Base-by-base conservation (phyloP, 1,140 invertebrate species). In the Camponotus vicinus region DNA sequence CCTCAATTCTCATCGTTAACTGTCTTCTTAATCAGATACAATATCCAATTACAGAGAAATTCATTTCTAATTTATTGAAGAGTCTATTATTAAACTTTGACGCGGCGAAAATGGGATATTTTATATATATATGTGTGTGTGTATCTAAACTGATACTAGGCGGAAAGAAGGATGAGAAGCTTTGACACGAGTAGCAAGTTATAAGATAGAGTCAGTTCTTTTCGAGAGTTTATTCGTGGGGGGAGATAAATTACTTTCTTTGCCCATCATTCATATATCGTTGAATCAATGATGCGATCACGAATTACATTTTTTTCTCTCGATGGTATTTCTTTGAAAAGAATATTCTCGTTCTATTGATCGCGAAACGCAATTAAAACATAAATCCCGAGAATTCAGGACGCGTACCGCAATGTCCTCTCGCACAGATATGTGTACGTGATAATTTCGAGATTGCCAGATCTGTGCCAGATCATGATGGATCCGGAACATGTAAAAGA, bases 171-270 rank as follows among this genome's bases (percentile, higher is more conserved):
- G 40, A 63, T 63, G 27, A 77, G n/a, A 32, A 32, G 21, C 73
- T 61, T 42, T n/a, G 27, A 77, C 32, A 76, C 21, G 13, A 77
- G 59, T 45, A 32, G 15, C 57, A 32, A 63, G 57, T 77, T 34
- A 63, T 52, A 52, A 66, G 18, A 9, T 37, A 21, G 40, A 9
- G 21, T 63, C 21, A 77, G 15, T 27, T 63, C 8, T 63, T 63
- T 63, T 34, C 21, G 21, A 11, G 75, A 63, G 27, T 45, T 77
- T 45, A 15, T 21, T n/a, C 21, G 18, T 0, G 49, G 15, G 27
- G 21, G 40, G 15, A 71, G 76, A 86, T 49, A 71, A 73, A 82
- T 82, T 59, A 82, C 49, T 66, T 79, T 88, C 15, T 73, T 86
- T 40, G 57, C 11, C 52, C 18, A 59, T 86, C 75, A 67, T 86